Evolutionary conservation across 1,140 invertebrate species (phyloP), one percentile per base, ranked within the genome.

Genomic region (Onthophagus taurus): DNA sequence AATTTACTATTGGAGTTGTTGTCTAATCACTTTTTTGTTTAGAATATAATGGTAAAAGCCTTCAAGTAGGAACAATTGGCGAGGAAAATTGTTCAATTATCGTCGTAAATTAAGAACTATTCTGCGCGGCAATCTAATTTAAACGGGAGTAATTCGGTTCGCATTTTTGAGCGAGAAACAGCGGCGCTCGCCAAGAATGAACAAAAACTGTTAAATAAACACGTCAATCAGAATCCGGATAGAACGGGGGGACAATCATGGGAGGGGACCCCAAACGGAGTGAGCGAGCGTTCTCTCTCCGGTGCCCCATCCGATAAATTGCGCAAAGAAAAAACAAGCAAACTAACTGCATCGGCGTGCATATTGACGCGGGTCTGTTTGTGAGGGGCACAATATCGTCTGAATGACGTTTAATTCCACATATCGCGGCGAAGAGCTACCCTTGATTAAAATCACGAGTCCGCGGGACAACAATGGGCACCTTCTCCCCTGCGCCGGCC

Each of bases 391-490:
- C 50, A 52, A 54, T 54, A 51, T 51, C 52, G 44, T 51, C 47
- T 52, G 50, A 54, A 54, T 53, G 53, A 53, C 53, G 47, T 53
- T 51, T 53, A 55, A 55, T 53, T 55, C 44, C 49, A 55, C 51
- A 55, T 55, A 55, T 55, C 48, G 48, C 39, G 38, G 42, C 47
- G 46, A 51, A 51, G 53, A 55, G 51, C 43, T 31, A 47, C 47
- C 49, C 45, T 49, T 55, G 51, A 53, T 53, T 55, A 53, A 55
- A 53, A 53, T 51, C 51, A 44, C 44, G 46, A 44, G 49, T 51
- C 52, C 45, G 37, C 45, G 41, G 31, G 44, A 35, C 43, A 54
- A 55, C 53, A 55, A 55, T 53, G 42, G 44, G 49, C 26, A 41
- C 46, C 49, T 48, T 39, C 29, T 45, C 45, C 43, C 48, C 38